Percentiles rank a stretch among this genome's conserved stretches.
Conservation (phyloP, 2,113 vertebrate genomes). For the Salminus brasiliensis region DNA sequence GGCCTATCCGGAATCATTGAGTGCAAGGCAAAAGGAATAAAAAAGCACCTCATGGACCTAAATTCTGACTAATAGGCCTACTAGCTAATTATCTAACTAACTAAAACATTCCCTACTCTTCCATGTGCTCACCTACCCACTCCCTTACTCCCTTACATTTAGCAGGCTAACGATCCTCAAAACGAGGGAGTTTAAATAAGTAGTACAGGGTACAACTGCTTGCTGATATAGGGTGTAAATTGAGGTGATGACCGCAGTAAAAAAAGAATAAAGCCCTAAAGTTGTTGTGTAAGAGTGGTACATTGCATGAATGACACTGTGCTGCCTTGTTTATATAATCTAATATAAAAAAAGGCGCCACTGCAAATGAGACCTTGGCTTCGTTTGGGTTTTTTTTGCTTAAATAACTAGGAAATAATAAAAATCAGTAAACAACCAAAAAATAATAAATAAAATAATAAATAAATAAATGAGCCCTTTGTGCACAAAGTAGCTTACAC, state of each 20-base stretch:
- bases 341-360: background rate
- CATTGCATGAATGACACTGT: background rate
- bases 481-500: conserved; percentile 1
- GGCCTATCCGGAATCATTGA: too few species aligned
- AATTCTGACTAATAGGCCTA: too few species aligned
- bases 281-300: background rate
- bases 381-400: background rate
- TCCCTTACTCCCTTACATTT: background rate
- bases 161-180: background rate
- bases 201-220: too few species aligned
- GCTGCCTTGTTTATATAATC: background rate
- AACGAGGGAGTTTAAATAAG: background rate
- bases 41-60: too few species aligned
- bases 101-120: too few species aligned
- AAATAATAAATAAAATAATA: too few species aligned
- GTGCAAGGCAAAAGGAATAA: too few species aligned
- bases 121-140: too few species aligned
- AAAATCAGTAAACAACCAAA: background rate
- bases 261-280: too few species aligned
- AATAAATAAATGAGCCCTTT: background rate
- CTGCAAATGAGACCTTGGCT: background rate
- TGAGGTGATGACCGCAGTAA: background rate
- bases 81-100: too few species aligned
- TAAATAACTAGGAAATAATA: background rate
- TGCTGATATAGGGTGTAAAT: background rate